These are phyloP conservation scores for Hedychridium roseum DNA, from an alignment of 2,888 invertebrate species.

Conservation along the genomic window DNA sequence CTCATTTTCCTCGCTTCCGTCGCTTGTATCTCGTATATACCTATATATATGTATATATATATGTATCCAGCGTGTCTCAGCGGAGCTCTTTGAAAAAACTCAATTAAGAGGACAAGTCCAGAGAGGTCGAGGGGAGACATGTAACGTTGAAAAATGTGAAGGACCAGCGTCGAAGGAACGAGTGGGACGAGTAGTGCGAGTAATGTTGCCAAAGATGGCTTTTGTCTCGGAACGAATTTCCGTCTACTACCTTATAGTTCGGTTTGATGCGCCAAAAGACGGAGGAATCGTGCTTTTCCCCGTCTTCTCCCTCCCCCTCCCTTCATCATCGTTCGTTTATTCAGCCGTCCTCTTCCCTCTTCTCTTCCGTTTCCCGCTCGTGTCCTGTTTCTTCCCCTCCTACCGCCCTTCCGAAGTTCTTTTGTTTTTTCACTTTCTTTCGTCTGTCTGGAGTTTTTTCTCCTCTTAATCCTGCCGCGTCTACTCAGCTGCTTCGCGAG, in stretches of 20 bases:
- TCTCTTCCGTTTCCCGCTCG: constrained; percentile 2
- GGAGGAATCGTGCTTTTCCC: constrained; percentile 10
- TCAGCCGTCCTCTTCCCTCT: constrained; percentile 7
- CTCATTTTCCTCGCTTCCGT: too few relatives aligned
- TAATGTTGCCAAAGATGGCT: constrained; percentile 14
- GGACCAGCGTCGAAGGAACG: constrained; percentile 13
- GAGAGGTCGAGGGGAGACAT: constrained; percentile 21
- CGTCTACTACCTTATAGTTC: constrained; percentile 11
- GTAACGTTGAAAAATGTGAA: constrained; percentile 22
- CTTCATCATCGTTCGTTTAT: constrained; percentile 16
- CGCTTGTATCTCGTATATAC: too few relatives aligned
- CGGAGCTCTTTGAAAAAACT: constrained; percentile 34
- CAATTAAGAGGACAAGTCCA: constrained; percentile 45
- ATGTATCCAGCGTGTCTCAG: too few relatives aligned
- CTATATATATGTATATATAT: too few relatives aligned
- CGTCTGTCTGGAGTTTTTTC: neutral
- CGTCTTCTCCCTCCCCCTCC: constrained; percentile 14
- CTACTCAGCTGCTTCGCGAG: too few relatives aligned
- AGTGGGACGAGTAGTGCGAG: neutral
- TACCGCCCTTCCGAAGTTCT: neutral
- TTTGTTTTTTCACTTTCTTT: constrained; percentile 11
- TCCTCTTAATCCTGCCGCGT: too few relatives aligned
- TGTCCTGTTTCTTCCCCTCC: constrained; percentile 6
- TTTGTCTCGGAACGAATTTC: constrained; percentile 11
- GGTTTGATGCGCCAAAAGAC: neutral